phyloP scores from a whole-genome alignment of 2,888 invertebrate genomes.

The Parnassius smintheus region DNA sequence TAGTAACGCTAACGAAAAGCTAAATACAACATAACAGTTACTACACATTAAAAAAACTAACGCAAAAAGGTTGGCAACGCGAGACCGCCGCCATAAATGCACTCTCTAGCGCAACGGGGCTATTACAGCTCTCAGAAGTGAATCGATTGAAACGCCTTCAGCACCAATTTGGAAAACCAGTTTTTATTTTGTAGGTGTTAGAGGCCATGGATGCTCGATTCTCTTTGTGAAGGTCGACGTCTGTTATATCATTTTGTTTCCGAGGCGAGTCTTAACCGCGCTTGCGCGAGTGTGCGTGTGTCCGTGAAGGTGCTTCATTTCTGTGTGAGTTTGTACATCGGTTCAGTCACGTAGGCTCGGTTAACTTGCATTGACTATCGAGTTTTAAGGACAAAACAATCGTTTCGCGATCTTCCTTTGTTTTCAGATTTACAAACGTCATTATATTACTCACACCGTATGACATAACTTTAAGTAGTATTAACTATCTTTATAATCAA shows the following conservation, averaged over 20 bases:
- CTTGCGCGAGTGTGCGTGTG: conserved; percentile 53
- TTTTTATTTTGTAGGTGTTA: conserved; percentile 38
- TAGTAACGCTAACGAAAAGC: conserved; percentile 29
- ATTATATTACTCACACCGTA: too few relatives aligned
- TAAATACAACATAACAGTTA: conserved; percentile 41
- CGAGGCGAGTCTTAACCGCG: conserved; percentile 58
- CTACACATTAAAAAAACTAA: conserved; percentile 57
- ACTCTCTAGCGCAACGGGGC: conserved; percentile 77
- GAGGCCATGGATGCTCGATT: conserved; percentile 55
- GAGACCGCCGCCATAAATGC: conserved; percentile 74
- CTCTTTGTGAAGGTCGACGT: conserved; percentile 77
- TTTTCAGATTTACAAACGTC: conserved; percentile 36
- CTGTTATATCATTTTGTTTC: conserved; percentile 46
- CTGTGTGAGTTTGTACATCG: conserved; percentile 65
- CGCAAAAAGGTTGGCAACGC: conserved; percentile 71
- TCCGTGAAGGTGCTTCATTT: conserved; percentile 40
- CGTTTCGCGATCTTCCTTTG: conserved; percentile 35
- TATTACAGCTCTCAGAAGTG: conserved; percentile 43
- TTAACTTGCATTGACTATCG: conserved; percentile 46
- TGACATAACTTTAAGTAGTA: too few relatives aligned
- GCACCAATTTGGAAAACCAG: conserved; percentile 37
- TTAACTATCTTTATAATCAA: too few relatives aligned
- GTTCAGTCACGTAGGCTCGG: conserved; percentile 77
- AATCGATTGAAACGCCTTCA: conserved; percentile 41
- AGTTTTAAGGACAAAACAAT: conserved; percentile 53